Conservation (phyloP, 2,113 vertebrate species). For the Triplophysa siluroides region DNA sequence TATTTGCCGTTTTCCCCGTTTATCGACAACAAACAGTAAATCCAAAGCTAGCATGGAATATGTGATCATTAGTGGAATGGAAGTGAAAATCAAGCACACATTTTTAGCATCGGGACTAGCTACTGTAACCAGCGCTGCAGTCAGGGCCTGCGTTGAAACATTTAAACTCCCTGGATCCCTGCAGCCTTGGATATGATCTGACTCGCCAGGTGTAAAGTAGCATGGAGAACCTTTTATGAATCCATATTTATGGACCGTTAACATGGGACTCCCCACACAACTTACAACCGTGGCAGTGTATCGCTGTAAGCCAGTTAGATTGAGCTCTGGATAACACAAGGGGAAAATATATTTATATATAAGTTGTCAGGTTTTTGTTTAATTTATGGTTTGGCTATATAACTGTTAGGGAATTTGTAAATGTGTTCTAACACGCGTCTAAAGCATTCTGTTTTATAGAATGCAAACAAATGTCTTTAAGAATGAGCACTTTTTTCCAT, state of each 20-base stretch:
- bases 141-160: slow-evolving; percentile 18
- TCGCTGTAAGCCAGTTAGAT: slow-evolving; percentile 24
- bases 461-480: slow-evolving; percentile 68
- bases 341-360: slow-evolving; percentile 18
- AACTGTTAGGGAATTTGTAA: slow-evolving; percentile 53
- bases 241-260: slow-evolving; percentile 50
- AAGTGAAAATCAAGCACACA: background rate
- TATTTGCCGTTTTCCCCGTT: slow-evolving; percentile 52
- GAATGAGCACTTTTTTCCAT: slow-evolving; percentile 63
- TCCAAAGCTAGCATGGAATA: slow-evolving; percentile 31
- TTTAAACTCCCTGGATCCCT: slow-evolving; percentile 5
- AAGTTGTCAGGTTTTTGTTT: slow-evolving; percentile 38
- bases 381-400: slow-evolving; percentile 50
- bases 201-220: slow-evolving; percentile 42
- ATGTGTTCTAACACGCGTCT: slow-evolving; percentile 1
- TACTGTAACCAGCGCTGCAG: background rate
- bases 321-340: slow-evolving; percentile 33
- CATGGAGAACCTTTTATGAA: slow-evolving; percentile 49
- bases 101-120: slow-evolving; percentile 17
- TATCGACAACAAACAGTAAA: slow-evolving; percentile 18
- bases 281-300: slow-evolving; percentile 2
- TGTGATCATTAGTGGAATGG: background rate
- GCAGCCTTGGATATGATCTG: slow-evolving; percentile 48
- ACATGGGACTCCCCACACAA: slow-evolving; percentile 36
- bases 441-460: slow-evolving; percentile 80